phyloP scores from a whole-genome alignment of 2,797 vertebrate genomes.

The Melopsittacus undulatus region DNA sequence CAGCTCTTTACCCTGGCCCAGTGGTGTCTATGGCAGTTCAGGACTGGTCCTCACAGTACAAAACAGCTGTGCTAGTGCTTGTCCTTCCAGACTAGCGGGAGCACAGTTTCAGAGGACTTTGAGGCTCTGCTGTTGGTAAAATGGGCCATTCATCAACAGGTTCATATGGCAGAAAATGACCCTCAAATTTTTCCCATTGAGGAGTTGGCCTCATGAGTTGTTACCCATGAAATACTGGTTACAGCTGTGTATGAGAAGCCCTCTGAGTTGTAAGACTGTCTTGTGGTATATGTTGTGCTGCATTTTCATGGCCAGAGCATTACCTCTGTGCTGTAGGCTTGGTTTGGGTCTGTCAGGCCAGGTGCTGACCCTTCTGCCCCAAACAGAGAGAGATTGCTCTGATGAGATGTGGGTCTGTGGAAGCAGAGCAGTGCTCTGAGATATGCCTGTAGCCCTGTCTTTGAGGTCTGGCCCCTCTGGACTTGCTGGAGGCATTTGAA shows the following conservation, averaged over 20 bases:
- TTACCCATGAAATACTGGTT: not conserved
- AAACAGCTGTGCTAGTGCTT: not conserved
- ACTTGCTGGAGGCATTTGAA: not conserved
- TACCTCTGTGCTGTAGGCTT: not conserved
- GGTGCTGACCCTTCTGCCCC: not conserved
- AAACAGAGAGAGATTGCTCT: not conserved
- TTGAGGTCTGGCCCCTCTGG: not conserved
- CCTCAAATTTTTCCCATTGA: not conserved
- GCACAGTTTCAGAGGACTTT: not conserved
- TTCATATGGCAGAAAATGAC: not conserved
- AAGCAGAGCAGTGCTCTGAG: not conserved
- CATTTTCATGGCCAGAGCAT: not conserved
- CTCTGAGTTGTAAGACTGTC: not conserved
- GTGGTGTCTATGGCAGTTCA: not conserved
- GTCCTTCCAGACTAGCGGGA: not conserved
- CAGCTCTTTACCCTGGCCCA: not conserved
- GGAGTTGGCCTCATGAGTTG: not conserved
- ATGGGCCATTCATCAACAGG: not conserved
- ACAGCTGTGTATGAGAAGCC: not conserved
- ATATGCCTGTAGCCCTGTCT: fast-evolving
- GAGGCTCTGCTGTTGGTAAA: not conserved
- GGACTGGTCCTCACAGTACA: not conserved
- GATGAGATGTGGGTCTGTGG: not conserved
- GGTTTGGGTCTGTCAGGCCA: not conserved
- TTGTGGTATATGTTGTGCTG: not conserved